Evolutionary conservation across 2,888 invertebrate genomes (phyloP), one percentile per base, ranked within the genome.

Genomic region (Andricus curvator): DNA sequence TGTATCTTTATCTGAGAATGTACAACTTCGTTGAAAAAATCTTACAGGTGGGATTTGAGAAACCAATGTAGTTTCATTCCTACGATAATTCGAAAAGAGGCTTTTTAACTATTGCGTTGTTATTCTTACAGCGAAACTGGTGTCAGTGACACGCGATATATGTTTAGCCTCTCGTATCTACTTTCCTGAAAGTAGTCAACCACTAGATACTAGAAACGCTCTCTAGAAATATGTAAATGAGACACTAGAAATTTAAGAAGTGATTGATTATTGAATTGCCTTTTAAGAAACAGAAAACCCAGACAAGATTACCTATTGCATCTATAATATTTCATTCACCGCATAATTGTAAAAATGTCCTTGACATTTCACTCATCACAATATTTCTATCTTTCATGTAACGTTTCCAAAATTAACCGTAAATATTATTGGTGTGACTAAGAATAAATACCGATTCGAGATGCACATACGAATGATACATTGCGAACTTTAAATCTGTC

Each of bases 191-290:
- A 64, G 64, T 15, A 29, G 29, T 64, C 15, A 29, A 64, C 25
- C 64, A 64, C 29, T 25, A 29, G 29, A 64, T 64, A 29, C 60
- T 29, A 25, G 25, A 64, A 29, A 29, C 64, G 15, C 64, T 64
- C 15, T 64, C 64, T 64, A 64, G 64, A 64, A 64, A 29, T 29
- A 64, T 64, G 17, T 29, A 29, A 64, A 64, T 64, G 17, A 64
- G 17, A 29, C 15, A 13, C 2, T 29, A 62, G 62, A 62, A 15
- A 62, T 62, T 62, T 25, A 25, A 25, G 22, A 62, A 62, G 25
- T 62, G 25, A 62, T 25, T n/a, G 11, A 13, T 62, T n/a, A 25
- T 62, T 62, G 22, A 0, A 62, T 62, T 25, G 9, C n/a, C 13
- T 62, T 62, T 62, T 5, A 62, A 25, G 13, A 60, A 60, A 22